Evolutionary conservation across 2,888 invertebrate species (phyloP).

Genomic region (Aleiodes leptofemur): DNA sequence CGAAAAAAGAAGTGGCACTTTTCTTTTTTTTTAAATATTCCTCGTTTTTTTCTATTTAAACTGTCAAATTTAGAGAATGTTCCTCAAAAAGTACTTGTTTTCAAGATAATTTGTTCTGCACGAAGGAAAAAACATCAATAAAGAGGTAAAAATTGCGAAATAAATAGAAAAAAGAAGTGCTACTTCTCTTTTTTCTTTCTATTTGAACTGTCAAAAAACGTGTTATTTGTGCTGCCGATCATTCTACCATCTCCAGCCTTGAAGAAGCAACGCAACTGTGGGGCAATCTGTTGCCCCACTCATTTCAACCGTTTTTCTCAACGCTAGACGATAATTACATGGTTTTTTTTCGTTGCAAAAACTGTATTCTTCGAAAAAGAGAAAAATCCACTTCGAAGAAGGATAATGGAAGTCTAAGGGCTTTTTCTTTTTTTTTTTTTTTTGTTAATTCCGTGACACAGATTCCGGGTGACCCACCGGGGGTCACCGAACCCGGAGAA

Average conservation of each 20-base stretch:
- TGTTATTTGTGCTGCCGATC: constrained; percentile 16
- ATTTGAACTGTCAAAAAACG: neutral
- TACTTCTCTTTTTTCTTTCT: neutral
- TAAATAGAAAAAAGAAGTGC: neutral
- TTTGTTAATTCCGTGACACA: constrained; percentile 58
- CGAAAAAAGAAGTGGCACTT: too few relatives aligned
- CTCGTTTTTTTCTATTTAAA: too few relatives aligned
- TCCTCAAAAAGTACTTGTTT: too few relatives aligned
- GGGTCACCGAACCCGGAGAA: constrained; percentile 51
- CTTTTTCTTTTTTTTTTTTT: constrained; percentile 39
- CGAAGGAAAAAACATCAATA: neutral
- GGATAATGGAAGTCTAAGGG: too few relatives aligned
- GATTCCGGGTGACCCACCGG: constrained; percentile 53
- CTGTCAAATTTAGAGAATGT: too few relatives aligned
- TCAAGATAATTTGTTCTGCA: too few relatives aligned
- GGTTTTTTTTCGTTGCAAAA: constrained; percentile 1
- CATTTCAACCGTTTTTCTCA: neutral
- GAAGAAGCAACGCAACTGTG: constrained; percentile 23
- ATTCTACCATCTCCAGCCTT: constrained; percentile 23
- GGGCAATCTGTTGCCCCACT: constrained; percentile 9
- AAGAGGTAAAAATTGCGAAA: neutral
- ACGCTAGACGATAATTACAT: neutral
- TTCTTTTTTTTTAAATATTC: too few relatives aligned
- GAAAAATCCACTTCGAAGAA: neutral
- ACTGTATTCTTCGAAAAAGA: constrained; percentile 59